These are phyloP conservation scores for Chloroceryle amazona DNA, from an alignment of 2,797 vertebrate genomes.

Conservation along the genomic window DNA sequence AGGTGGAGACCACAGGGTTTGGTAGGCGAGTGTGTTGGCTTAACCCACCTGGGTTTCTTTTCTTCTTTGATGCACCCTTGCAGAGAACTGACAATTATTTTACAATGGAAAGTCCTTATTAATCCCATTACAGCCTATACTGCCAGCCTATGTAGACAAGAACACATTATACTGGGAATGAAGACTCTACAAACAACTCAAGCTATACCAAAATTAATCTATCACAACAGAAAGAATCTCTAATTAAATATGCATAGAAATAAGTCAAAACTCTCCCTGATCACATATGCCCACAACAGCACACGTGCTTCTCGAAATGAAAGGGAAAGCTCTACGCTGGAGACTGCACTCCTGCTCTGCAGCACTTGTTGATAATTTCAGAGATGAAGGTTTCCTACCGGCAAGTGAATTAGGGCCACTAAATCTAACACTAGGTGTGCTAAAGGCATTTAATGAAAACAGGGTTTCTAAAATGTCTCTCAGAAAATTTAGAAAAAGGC, in stretches of 20 bases:
- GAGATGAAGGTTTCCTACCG: not conserved
- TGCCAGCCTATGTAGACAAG: not conserved
- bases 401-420: not conserved
- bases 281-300: not conserved
- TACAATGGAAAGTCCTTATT: not conserved
- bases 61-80: slow-evolving; percentile 6
- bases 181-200: not conserved
- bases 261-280: not conserved
- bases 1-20: slow-evolving; percentile 50
- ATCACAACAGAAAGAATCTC: not conserved
- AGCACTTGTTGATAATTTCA: not conserved
- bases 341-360: not conserved
- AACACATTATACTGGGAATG: not conserved
- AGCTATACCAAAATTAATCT: not conserved
- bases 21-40: not conserved
- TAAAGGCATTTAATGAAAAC: not conserved
- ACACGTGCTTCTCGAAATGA: not conserved
- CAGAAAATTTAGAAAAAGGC: not conserved
- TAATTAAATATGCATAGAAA: not conserved
- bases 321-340: not conserved
- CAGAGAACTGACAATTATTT: slow-evolving; percentile 33
- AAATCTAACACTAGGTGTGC: not conserved
- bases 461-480: not conserved
- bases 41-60: not conserved
- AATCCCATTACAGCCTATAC: not conserved